A percentile compares a stretch with the other conserved stretches of the same genome.
Conservation (phyloP, 2,888 invertebrate genomes). For the Loripinus fragilis region DNA sequence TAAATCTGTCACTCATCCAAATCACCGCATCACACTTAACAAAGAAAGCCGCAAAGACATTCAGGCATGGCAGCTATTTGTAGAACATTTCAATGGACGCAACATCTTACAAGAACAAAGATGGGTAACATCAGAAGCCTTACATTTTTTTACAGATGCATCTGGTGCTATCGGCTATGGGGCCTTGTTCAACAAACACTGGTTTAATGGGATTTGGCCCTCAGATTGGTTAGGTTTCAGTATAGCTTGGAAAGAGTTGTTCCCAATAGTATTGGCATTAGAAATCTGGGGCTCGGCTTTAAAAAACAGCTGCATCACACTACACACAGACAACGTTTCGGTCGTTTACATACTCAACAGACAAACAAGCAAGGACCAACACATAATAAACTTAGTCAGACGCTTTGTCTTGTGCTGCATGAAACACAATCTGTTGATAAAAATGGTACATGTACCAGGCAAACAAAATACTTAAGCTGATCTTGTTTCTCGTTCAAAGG, state of each 20-base stretch:
- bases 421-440: slow-evolving; percentile 38
- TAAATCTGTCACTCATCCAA: slow-evolving; percentile 8
- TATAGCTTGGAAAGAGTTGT: slow-evolving; percentile 50
- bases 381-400: slow-evolving; percentile 43
- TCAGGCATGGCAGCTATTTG: slow-evolving; percentile 33
- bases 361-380: slow-evolving; percentile 34
- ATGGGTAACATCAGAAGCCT: slow-evolving; percentile 19
- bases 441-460: slow-evolving; percentile 35
- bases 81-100: slow-evolving; percentile 38
- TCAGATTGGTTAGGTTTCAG: background rate
- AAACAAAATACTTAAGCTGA: slow-evolving; percentile 47
- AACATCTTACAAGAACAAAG: slow-evolving; percentile 16
- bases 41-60: slow-evolving; percentile 28
- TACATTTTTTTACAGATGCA: slow-evolving; percentile 44
- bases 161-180: slow-evolving; percentile 45
- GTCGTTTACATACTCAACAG: slow-evolving; percentile 47
- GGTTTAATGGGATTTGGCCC: slow-evolving; percentile 48
- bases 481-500: slow-evolving; percentile 49
- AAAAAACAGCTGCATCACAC: slow-evolving; percentile 26
- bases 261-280: slow-evolving; percentile 49
- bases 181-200: slow-evolving; percentile 33
- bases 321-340: slow-evolving; percentile 43
- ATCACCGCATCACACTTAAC: slow-evolving; percentile 29
- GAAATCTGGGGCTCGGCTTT: slow-evolving; percentile 38
- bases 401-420: slow-evolving; percentile 38